These are phyloP conservation scores for Suillia variegata DNA, from an alignment of 2,888 invertebrate genomes.

Conservation along the genomic window DNA sequence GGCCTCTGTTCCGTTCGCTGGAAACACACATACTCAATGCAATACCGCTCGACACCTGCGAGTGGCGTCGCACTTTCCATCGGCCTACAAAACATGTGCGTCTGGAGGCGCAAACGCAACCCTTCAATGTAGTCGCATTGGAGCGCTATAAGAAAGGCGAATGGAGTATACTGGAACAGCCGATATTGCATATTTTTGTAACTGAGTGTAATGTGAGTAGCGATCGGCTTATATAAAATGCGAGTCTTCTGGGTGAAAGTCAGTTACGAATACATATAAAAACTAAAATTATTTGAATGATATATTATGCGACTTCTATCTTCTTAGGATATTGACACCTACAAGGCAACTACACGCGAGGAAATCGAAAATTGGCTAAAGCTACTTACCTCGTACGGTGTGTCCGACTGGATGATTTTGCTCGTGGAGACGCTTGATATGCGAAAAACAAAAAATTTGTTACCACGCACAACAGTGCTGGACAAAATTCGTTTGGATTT, in stretches of 20 bases:
- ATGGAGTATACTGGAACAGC: conserved; percentile 82
- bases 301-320: no score
- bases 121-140: conserved; percentile 73
- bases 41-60: conserved; percentile 84
- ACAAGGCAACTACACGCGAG: conserved; percentile 85
- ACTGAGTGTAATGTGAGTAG: conserved; percentile 85
- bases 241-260: not conserved
- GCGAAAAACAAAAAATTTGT: conserved; percentile 86
- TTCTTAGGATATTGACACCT: conserved; percentile 87
- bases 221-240: not conserved
- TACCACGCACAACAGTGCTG: conserved; percentile 89
- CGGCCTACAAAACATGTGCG: conserved; percentile 83
- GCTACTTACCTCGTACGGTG: conserved; percentile 73
- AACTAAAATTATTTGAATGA: not conserved
- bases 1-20: conserved; percentile 81
- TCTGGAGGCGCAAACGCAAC: conserved; percentile 80
- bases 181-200: conserved; percentile 93
- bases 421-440: conserved; percentile 91
- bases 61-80: conserved; percentile 91
- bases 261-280: not conserved
- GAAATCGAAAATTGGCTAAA: conserved; percentile 89
- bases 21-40: conserved; percentile 78
- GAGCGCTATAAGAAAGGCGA: conserved; percentile 70
- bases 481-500: conserved; percentile 95
- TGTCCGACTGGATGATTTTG: conserved; percentile 92